Base-by-base conservation (phyloP, 35 echinoderm and acorn worm genomes). In the Ophiothrix spiculata region DNA sequence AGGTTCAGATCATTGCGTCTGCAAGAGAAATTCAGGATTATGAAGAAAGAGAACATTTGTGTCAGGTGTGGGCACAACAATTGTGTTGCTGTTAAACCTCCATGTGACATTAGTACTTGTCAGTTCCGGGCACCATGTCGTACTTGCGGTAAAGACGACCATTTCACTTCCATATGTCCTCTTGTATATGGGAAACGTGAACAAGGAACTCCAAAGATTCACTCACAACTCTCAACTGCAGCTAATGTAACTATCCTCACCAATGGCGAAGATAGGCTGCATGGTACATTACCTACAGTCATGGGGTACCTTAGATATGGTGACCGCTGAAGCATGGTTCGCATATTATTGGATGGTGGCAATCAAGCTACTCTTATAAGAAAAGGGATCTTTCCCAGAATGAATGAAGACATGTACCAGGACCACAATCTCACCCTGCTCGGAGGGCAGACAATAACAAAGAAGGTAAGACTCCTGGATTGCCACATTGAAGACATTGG, bases 11-110 rank as follows among this genome's bases (percentile, higher is more conserved):
- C 29, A 28, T 38, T 93, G 77, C 63, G 54, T 32, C 39, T 80
- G 23, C 81, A 93, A 36, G 91, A 93, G 17, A 90, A 93, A 64
- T 88, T 85, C 39, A 86, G 85, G 36, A 56, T 93, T 19, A 89
- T 93, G 91, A 93, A 49, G 76, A 85, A 64, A 39, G 69, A 90
- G 40, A 84, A 60, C 25, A 89, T 93, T 56, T 93, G 91, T 35
- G 79, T 19, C 76, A 73, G 87, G 19, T 93, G 91, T 80, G 87
- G 91, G 8, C 91, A 93, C 78, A 93, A 93, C 77, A 93, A 90
- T 63, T 93, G 91, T 40, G 37, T 75, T 34, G 91, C 91, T 36
- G 91, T 86, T 12, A 93, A 89, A 73, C 77, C 86, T 56, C 91
- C 91, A 14, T 89, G 74, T 81, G 83, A 93, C 37, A 41, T 23